phyloP scores from a whole-genome alignment of 2,113 vertebrate species.

The Strix aluco region DNA sequence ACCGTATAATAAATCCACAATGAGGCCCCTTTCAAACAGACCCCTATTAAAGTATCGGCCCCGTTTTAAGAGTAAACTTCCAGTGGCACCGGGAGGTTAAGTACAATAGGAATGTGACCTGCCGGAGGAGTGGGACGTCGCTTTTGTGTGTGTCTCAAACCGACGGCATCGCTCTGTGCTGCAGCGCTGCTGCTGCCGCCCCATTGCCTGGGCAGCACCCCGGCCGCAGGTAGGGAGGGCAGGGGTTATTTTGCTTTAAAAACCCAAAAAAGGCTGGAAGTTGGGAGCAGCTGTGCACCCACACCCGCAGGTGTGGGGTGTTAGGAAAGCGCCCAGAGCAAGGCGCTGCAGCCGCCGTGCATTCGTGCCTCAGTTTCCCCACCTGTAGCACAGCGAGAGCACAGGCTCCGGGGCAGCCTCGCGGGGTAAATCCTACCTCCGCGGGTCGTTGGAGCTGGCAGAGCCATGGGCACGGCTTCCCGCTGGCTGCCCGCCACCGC shows the following conservation, averaged over 20 bases:
- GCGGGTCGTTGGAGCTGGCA: accelerated
- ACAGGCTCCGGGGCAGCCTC: not conserved
- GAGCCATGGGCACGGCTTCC: not conserved
- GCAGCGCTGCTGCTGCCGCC: not conserved
- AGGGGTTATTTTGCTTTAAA: not conserved
- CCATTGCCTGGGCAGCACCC: not conserved
- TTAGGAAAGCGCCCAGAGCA: not conserved
- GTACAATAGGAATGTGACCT: not conserved
- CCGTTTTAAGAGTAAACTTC: slow-evolving; percentile 8
- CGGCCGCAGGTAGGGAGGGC: not conserved
- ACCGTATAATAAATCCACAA: not conserved
- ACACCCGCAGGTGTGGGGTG: not conserved
- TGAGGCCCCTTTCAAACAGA: not conserved
- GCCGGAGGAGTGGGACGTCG: not conserved
- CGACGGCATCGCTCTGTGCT: accelerated
- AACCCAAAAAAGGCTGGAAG: not conserved
- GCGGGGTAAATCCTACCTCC: not conserved
- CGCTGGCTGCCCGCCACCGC: not conserved
- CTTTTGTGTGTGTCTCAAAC: not conserved
- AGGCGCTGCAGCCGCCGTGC: accelerated
- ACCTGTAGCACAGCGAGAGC: not conserved
- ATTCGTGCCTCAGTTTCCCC: not conserved
- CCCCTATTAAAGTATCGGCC: not conserved
- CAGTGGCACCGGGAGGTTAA: not conserved
- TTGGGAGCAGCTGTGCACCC: not conserved